These are phyloP conservation scores for Morpho helenor DNA, from an alignment of 2,888 invertebrate genomes.

Conservation along the genomic window DNA sequence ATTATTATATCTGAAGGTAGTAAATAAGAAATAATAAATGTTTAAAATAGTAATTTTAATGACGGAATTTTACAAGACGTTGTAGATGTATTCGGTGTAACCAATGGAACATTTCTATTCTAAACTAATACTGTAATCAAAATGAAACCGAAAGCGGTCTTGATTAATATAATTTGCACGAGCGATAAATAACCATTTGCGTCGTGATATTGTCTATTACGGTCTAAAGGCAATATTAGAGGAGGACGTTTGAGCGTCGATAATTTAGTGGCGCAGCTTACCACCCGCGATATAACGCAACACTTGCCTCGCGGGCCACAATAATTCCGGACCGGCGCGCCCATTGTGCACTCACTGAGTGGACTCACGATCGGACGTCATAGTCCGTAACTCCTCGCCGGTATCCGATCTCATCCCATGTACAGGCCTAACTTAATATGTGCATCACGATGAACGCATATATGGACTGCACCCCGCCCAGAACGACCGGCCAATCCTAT, in stretches of 20 bases:
- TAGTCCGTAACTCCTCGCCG: slow-evolving; percentile 59
- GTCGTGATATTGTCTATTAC: slow-evolving; percentile 26
- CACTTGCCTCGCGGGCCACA: slow-evolving; percentile 50
- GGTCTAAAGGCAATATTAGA: slow-evolving; percentile 21
- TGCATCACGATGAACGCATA: slow-evolving; percentile 74
- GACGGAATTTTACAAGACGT: no score
- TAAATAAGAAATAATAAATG: no score
- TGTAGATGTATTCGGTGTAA: no score
- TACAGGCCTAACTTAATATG: slow-evolving; percentile 76
- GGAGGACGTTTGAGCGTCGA: slow-evolving; percentile 22
- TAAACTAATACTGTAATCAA: no score
- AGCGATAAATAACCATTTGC: slow-evolving; percentile 19
- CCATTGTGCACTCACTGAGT: slow-evolving; percentile 43
- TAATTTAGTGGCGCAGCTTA: slow-evolving; percentile 22
- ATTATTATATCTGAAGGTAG: no score
- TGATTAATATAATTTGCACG: slow-evolving; percentile 1
- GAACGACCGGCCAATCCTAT: slow-evolving; percentile 67
- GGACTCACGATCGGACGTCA: slow-evolving; percentile 65
- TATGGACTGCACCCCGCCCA: slow-evolving; percentile 67
- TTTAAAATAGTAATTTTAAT: no score
- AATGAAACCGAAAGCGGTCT: neutral
- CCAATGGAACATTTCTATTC: no score
- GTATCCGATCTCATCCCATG: slow-evolving; percentile 57
- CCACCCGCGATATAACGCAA: slow-evolving; percentile 47
- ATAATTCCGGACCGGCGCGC: slow-evolving; percentile 49